Conservation (phyloP, 2,888 invertebrate genomes). For the Piscicola geometra region DNA sequence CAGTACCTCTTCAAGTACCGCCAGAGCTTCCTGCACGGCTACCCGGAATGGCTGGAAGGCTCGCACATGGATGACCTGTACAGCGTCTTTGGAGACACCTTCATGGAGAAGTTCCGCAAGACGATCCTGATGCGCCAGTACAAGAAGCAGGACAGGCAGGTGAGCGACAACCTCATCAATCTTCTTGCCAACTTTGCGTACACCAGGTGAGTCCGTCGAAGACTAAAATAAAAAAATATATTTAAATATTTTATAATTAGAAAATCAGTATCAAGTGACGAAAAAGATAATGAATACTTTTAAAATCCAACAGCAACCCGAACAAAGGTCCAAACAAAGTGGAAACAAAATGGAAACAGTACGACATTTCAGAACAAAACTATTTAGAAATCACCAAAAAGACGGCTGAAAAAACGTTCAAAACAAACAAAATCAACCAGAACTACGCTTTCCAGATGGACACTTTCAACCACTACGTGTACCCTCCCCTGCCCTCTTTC, state of each 20-base stretch:
- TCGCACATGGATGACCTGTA: constrained; percentile 42
- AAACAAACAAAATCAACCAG: not conserved
- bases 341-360: not conserved
- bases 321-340: constrained; percentile 17
- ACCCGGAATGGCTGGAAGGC: constrained; percentile 39
- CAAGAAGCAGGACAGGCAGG: constrained; percentile 29
- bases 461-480: constrained; percentile 6
- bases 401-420: constrained; percentile 8
- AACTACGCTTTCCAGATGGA: constrained; percentile 17
- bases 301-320: constrained; percentile 4
- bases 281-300: too few species aligned
- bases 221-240: not conserved
- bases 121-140: constrained; percentile 28
- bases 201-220: constrained; percentile 37
- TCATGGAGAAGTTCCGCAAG: constrained; percentile 33
- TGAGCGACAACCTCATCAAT: constrained; percentile 33
- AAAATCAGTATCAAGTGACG: not conserved
- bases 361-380: not conserved
- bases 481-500: constrained; percentile 19
- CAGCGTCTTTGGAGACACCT: constrained; percentile 39
- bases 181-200: constrained; percentile 41
- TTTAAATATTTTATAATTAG: not conserved
- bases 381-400: constrained; percentile 1
- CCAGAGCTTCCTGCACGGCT: constrained; percentile 38
- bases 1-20: constrained; percentile 38